Evolutionary conservation across 64 coral and sea anemone species (phyloP), one percentile per base, ranked within the genome.

Genomic region (Porites lutea): DNA sequence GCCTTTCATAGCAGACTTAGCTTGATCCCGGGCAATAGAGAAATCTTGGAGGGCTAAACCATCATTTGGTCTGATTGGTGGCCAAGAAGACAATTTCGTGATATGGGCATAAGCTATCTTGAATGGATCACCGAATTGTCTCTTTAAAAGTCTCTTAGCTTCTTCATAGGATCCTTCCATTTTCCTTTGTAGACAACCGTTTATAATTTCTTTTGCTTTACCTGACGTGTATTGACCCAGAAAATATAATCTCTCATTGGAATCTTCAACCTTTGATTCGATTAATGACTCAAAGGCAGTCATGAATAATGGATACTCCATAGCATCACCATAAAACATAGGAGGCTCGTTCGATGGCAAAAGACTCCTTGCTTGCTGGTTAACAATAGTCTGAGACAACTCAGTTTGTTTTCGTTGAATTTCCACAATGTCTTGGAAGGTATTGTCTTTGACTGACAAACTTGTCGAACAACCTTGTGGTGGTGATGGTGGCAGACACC

Each of bases 241-340:
- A 37, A 37, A 37, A 37, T 37, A 37, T 37, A 37, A 37, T 37
- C 27, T 37, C 27, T 37, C 27, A 37, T 37, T 0, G 27, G 27
- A 37, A 37, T 37, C 27, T 37, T 37, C 27, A 37, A 37, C 27
- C 27, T 37, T 0, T 65, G 75, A 46, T 89, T 89, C 63, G 5
- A 77, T 78, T 62, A 89, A 89, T 7, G 95, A 52, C 46, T 89
- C 72, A 71, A 97, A 97, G 43, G 95, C 88, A 16, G 88, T 88
- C n/a, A 70, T 88, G 75, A 88, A 97, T 91, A 79, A 79, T 5
- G 93, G 87, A 77, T 70, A 93, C 3, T 96, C 88, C 65, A 96
- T 55, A 62, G 69, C 20, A 27, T 93, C 75, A n/a, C 84, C 84
- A 59, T 62, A 71, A 57, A 93, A 93, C 52, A 57, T 72, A 9